Conservation (phyloP, 1,140 invertebrate species). For the Fopius arisanus region DNA sequence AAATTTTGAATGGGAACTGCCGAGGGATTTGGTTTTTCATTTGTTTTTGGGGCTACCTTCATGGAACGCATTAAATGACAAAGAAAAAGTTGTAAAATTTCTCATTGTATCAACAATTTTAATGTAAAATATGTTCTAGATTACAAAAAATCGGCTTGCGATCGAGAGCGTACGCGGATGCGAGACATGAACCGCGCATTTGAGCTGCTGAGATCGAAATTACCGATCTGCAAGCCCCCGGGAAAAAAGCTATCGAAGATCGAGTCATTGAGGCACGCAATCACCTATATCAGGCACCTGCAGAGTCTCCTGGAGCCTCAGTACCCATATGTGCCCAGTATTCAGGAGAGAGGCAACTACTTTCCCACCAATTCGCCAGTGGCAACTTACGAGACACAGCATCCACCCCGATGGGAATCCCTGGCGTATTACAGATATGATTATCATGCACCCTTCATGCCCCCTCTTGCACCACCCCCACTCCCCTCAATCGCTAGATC, state of each 20-base stretch:
- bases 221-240: slow-evolving; percentile 81
- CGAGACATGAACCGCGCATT: slow-evolving; percentile 89
- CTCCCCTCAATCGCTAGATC: slow-evolving; percentile 44
- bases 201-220: slow-evolving; percentile 77
- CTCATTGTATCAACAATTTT: not conserved
- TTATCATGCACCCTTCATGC: slow-evolving; percentile 53
- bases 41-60: slow-evolving; percentile 34
- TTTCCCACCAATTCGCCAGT: slow-evolving; percentile 24
- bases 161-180: slow-evolving; percentile 85
- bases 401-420: slow-evolving; percentile 57
- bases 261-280: slow-evolving; percentile 82
- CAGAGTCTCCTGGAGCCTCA: slow-evolving; percentile 70
- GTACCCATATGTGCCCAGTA: slow-evolving; percentile 34
- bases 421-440: slow-evolving; percentile 60
- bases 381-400: slow-evolving; percentile 50
- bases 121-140: slow-evolving; percentile 72
- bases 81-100: too few species aligned
- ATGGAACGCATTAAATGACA: not conserved
- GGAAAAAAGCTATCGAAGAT: slow-evolving; percentile 92
- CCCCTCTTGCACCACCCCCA: slow-evolving; percentile 42
- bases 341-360: slow-evolving; percentile 43
- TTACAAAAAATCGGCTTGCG: slow-evolving; percentile 86
- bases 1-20: not conserved
- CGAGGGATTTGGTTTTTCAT: slow-evolving; percentile 41
- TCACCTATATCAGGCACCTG: slow-evolving; percentile 81